Percentiles rank a stretch among this genome's conserved stretches.
Conservation (phyloP, 2,888 invertebrate genomes). For the Diarsia mendica region DNA sequence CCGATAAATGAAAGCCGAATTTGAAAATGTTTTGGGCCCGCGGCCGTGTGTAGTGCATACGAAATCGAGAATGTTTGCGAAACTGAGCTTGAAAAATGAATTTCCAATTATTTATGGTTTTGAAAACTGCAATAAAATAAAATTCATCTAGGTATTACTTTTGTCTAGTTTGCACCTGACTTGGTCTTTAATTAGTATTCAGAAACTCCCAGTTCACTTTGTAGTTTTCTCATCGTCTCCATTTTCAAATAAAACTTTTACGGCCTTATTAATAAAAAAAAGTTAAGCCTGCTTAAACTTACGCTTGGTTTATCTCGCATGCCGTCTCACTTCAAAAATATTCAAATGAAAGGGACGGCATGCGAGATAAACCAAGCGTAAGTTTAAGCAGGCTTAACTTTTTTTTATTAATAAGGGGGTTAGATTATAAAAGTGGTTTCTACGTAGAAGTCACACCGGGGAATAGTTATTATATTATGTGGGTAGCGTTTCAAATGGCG, state of each 20-base stretch:
- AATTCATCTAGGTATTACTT: not conserved
- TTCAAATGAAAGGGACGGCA: too few relatives aligned
- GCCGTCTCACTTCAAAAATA: too few relatives aligned
- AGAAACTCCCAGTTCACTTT: slow-evolving; percentile 22
- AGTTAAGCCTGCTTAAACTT: too few relatives aligned
- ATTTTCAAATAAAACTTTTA: slow-evolving; percentile 18
- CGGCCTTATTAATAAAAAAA: too few relatives aligned
- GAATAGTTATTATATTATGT: slow-evolving; percentile 26
- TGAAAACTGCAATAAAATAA: slow-evolving; percentile 2
- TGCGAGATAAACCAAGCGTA: too few relatives aligned
- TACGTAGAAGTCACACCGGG: not conserved
- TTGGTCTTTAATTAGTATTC: not conserved
- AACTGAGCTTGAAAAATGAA: not conserved
- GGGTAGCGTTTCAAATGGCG: slow-evolving; percentile 18
- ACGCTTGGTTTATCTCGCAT: too few relatives aligned
- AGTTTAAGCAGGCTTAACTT: too few relatives aligned
- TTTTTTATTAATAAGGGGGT: too few relatives aligned
- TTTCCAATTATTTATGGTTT: not conserved
- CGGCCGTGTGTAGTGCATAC: not conserved
- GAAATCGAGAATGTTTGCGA: not conserved
- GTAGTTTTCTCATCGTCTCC: not conserved
- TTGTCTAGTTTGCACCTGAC: not conserved
- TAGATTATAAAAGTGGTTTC: slow-evolving; percentile 19
- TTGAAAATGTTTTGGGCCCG: not conserved
- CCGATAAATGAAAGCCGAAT: not conserved